Percentiles rank a stretch among this genome's conserved stretches.
phyloP scores from a whole-genome alignment of 2,888 invertebrate genomes.

The Drosophila meridiana region DNA sequence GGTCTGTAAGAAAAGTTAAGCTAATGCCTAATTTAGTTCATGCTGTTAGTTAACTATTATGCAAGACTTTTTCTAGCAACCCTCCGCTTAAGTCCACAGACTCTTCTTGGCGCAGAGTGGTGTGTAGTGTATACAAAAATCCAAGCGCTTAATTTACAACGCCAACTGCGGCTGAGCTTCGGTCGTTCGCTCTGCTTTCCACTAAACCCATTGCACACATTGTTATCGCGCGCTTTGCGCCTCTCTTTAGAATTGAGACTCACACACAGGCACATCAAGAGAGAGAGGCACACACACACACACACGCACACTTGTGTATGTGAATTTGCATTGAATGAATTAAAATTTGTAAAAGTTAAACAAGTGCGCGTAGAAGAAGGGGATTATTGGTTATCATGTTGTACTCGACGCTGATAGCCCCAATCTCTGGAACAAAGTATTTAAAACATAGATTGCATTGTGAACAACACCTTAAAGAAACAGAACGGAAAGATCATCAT shows the following conservation, averaged over 20 bases:
- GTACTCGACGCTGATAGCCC: conserved; percentile 28
- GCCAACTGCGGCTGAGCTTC: conserved; percentile 39
- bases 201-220: conserved; percentile 67
- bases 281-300: neutral
- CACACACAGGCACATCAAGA: neutral
- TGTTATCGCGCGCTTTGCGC: conserved; percentile 41
- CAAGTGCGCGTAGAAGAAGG: conserved; percentile 19
- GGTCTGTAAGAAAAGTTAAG: neutral
- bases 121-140: conserved; percentile 8
- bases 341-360: conserved; percentile 66
- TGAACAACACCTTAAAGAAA: neutral
- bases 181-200: conserved; percentile 45
- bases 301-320: conserved; percentile 12
- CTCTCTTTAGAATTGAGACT: neutral
- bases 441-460: conserved; percentile 24
- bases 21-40: neutral
- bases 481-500: conserved; percentile 16
- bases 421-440: conserved; percentile 44
- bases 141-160: conserved; percentile 61
- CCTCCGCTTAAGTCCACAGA: neutral
- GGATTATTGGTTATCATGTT: conserved; percentile 50
- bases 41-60: neutral
- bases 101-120: neutral
- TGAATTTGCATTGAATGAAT: conserved; percentile 73
- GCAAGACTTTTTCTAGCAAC: neutral